Base-by-base conservation (phyloP, 2,113 vertebrate species). In the Struthidea cinerea region DNA sequence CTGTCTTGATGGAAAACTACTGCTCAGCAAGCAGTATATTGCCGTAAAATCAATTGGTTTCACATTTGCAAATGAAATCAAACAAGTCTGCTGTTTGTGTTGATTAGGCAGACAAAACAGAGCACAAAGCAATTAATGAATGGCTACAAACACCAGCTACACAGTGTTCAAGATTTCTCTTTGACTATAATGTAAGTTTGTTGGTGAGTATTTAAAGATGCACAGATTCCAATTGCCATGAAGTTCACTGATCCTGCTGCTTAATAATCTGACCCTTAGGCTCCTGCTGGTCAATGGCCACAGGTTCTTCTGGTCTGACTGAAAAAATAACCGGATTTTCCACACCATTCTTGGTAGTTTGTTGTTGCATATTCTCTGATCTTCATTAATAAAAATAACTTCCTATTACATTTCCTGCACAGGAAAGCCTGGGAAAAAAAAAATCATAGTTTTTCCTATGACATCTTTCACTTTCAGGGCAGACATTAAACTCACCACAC, bases 341-440 rank as follows among this genome's bases (percentile, higher is more conserved):
- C 60, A 87, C 90, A 87, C 28, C 65, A 74, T 69, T 78, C 88
- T 78, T 89, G 46, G 56, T 95, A 77, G 57, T 81, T 93, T 79
- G 74, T 49, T 94, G 70, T 65, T 85, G 49, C 30, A 39, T 46
- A 67, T 93, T 86, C 83, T 52, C 64, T 86, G 84, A 91, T 81
- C 64, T 60, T 94, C 68, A 3, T 93, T 87, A 91, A 55, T 93
- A 94, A 96, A 90, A 93, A 65, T 71, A 95, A 84, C 75, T 96
- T 96, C 96, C 91, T 96, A 96, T 93, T 96, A 95, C 92, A 97
- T 95, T 96, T 97, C 95, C 96, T 96, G 90, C 37, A 67, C 78
- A 96, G 92, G 92, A 95, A 96, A 88, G 81, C 30, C 64, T 80
- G 37, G 32, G 16, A 5, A 53, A 84, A 89, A 89, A 91, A 73